Evolutionary conservation across 2,113 vertebrate genomes (phyloP).

Genomic region (Thunnus thynnus): DNA sequence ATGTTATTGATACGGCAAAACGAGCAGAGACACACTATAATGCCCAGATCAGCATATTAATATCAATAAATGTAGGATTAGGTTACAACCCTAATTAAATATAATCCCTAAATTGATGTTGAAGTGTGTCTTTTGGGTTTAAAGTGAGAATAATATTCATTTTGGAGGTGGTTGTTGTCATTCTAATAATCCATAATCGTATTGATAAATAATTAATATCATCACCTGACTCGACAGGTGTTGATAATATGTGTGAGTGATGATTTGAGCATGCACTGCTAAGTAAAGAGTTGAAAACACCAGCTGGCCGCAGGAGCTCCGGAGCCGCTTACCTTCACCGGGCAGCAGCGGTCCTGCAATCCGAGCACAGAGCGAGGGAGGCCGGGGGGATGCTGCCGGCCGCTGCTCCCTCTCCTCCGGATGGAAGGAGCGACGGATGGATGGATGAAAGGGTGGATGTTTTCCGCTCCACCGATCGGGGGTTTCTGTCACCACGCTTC

Average conservation of each 20-base stretch:
- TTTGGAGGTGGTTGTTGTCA: background rate
- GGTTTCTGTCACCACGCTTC: background rate
- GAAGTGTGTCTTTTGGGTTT: background rate
- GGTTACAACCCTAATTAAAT: background rate
- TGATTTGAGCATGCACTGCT: background rate
- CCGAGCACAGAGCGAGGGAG: slow-evolving; percentile 75
- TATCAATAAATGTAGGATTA: background rate
- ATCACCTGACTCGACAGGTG: background rate
- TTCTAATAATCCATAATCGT: background rate
- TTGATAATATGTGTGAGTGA: background rate
- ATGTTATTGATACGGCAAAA: slow-evolving; percentile 18
- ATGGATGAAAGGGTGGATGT: background rate
- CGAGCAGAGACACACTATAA: background rate
- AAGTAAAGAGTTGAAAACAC: background rate
- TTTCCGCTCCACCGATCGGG: slow-evolving; percentile 21
- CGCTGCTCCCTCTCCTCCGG: slow-evolving; percentile 62
- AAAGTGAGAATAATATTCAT: too few species aligned
- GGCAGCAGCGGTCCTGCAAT: slow-evolving; percentile 69
- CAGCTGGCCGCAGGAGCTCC: slow-evolving; percentile 40
- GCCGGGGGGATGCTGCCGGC: slow-evolving; percentile 77
- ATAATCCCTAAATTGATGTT: background rate
- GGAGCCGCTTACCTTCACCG: slow-evolving; percentile 83
- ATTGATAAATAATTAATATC: background rate
- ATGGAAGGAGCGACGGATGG: background rate
- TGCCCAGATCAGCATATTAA: background rate